Base-by-base conservation (phyloP, 2,797 vertebrate species). In the Xerus rutilus region DNA sequence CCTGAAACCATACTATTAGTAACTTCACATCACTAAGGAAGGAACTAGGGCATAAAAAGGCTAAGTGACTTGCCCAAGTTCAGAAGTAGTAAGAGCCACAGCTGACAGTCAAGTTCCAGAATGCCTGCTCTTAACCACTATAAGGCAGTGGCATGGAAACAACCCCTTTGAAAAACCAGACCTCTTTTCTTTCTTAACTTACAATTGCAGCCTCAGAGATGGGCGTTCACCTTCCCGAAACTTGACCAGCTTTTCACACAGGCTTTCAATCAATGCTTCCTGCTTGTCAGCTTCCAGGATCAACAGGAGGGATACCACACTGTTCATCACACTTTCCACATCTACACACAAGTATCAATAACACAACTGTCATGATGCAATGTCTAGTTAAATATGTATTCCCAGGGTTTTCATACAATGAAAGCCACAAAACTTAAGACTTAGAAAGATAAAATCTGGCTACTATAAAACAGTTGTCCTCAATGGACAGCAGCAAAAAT, bases 271-370 rank as follows among this genome's bases (percentile, higher is more conserved):
- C 93, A 99, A 98, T 47, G 99, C 99, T 98, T 99, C 99, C 96
- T 99, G 99, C 97, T 99, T 99, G 85, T 99, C 99, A 7, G 99
- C 99, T 98, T 99, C 99, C 99, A 99, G 98, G 97, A 99, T 99
- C 95, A 99, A 98, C 72, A 99, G 98, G 96, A 99, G 98, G 72
- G 99, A 99, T 47, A 99, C 99, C 3, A 99, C 99, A 21, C 99
- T 99, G 98, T 99, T 99, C 99, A 99, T 99, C 97, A 99, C 99
- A 3, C 99, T 99, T 98, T 99, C 99, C 15, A 99, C 99, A 98
- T 99, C 99, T 99, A 98, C 72, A 98, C 72, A 98, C 32, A 92
- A 4, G 25, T 39, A 92, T 39, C 17, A 54, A 76, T 20, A 82
- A 90, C 81, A 89, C 7, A 95, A 32, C 93, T 49, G 93, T 81